Evolutionary conservation across 2,888 invertebrate genomes (phyloP).

Genomic region (Ormyrus labotus): DNA sequence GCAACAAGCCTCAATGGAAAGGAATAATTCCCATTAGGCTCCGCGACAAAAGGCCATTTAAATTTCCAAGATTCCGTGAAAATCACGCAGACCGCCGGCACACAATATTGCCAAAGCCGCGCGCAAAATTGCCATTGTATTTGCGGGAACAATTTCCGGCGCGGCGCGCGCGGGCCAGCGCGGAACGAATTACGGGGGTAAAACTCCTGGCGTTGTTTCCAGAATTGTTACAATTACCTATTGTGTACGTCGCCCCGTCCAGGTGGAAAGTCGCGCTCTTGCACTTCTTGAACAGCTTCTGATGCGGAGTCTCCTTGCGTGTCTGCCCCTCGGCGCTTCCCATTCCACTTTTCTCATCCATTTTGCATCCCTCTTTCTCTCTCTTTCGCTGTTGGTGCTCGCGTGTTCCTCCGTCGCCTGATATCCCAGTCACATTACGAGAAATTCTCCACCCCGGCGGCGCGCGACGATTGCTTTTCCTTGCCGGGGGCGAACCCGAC

Average conservation of each 20-base stretch:
- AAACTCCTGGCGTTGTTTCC: neutral
- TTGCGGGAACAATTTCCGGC: constrained; percentile 29
- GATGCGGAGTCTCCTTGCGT: constrained; percentile 60
- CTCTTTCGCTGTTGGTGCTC: neutral
- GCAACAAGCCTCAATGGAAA: too few relatives aligned
- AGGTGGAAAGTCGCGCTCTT: constrained; percentile 92
- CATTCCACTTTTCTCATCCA: constrained; percentile 61
- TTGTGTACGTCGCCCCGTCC: constrained; percentile 91
- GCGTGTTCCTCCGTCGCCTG: neutral
- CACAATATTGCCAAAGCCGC: neutral
- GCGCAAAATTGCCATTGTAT: constrained; percentile 23
- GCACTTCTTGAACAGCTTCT: constrained; percentile 86
- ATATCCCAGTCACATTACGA: constrained; percentile 18
- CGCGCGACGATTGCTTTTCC: neutral
- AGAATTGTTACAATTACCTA: constrained; percentile 80
- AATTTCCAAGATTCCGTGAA: neutral
- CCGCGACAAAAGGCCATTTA: neutral
- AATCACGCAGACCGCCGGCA: neutral
- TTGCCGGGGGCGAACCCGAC: too few relatives aligned
- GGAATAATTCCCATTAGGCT: too few relatives aligned
- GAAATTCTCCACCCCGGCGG: neutral
- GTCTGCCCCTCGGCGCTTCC: constrained; percentile 37
- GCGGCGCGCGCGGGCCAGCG: too few relatives aligned
- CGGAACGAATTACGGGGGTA: neutral
- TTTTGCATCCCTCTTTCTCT: constrained; percentile 48